phyloP scores from a whole-genome alignment of 2,888 invertebrate genomes.

The Branchellion lobata region DNA sequence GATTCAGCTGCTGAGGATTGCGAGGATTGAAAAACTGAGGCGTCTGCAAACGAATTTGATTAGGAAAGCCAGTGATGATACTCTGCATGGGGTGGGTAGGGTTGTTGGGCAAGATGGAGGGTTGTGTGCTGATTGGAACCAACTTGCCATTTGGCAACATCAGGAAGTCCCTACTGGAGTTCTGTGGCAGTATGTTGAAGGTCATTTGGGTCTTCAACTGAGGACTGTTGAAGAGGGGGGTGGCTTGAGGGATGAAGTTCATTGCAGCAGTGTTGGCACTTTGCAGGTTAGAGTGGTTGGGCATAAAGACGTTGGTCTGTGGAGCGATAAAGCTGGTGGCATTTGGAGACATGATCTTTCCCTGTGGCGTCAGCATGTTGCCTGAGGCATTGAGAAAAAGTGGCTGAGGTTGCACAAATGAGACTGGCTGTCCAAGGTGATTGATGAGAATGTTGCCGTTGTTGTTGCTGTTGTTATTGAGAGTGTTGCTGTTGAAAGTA shows the following conservation, averaged over 20 bases:
- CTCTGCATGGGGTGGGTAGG: constrained; percentile 40
- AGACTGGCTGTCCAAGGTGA: constrained; percentile 37
- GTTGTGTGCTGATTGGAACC: constrained; percentile 41
- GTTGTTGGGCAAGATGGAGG: constrained; percentile 30
- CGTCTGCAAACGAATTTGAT: constrained; percentile 36
- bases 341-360: constrained; percentile 30
- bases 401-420: constrained; percentile 30
- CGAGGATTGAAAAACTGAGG: constrained; percentile 26
- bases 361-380: constrained; percentile 23
- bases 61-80: constrained; percentile 40
- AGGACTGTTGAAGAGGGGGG: constrained; percentile 26
- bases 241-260: constrained; percentile 36
- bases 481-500: neutral
- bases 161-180: constrained; percentile 34
- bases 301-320: constrained; percentile 32
- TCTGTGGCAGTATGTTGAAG: constrained; percentile 34
- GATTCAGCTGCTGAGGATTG: constrained; percentile 16
- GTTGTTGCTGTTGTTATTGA: neutral
- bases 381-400: constrained; percentile 26
- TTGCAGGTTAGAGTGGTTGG: constrained; percentile 3
- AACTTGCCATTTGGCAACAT: constrained; percentile 41
- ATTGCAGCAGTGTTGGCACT: no score
- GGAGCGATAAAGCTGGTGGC: constrained; percentile 17
- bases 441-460: constrained; percentile 40
- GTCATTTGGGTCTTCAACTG: constrained; percentile 39